Evolutionary conservation across 2,888 invertebrate genomes (phyloP), one percentile per base, ranked within the genome.

Genomic region (Eledone cirrhosa): DNA sequence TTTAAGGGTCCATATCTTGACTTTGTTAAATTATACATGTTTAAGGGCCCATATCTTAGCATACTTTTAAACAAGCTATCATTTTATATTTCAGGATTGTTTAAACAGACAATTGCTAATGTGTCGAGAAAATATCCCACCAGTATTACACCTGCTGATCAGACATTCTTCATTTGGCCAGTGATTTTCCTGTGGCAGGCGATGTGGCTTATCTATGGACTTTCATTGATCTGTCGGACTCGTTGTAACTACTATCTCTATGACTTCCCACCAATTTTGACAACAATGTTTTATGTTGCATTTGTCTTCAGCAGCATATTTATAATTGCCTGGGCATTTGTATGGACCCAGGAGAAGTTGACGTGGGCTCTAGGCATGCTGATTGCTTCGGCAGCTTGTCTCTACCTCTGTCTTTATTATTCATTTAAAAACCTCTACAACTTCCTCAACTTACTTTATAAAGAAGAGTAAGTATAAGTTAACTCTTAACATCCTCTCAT

Each of bases 261-360:
- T 82, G 76, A 80, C 19, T 78, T 84, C 65, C 86, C 86, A 22
- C 84, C 84, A 11, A 84, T 85, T 47, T 81, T 87, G 22, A 84
- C 85, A 2, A 79, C 82, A 31, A 81, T 81, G 5, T 79, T 87
- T 67, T 87, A 85, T 80, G 79, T 84, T 11, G 82, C 85, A 14
- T 88, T 86, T 80, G 81, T 84, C 69, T 77, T 86, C 53, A 85
- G 85, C 77, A 84, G 86, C 48, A 82, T 85, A n/a, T 83, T 83
- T 31, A 88, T 88, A 79, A 82, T 88, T 29, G 83, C 83, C 19
- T 89, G 89, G 88, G 77, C 88, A 77, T 84, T 89, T 76, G 82
- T 88, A 7, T 89, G 86, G 85, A 87, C 87, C 78, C 79, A 86
- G 53, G 84, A 87, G 75, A 81, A 85, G 47, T 81, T 89, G 74